phyloP scores from a whole-genome alignment of 2,797 vertebrate species.

The Anniella stebbinsi region DNA sequence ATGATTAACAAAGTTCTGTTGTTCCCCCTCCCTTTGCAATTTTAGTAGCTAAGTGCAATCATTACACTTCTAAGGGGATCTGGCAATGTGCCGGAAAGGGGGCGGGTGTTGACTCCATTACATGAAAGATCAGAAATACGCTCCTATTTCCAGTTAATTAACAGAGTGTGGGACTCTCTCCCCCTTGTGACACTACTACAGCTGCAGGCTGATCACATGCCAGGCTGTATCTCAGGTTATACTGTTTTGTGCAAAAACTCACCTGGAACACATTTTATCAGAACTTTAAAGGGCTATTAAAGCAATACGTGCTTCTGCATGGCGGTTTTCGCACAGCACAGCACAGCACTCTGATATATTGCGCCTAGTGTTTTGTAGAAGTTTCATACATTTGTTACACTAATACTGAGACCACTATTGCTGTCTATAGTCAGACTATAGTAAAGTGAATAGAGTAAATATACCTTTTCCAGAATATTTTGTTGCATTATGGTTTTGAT shows the following conservation, averaged over 20 bases:
- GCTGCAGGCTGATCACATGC: slow-evolving; percentile 23
- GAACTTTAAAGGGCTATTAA: slow-evolving; percentile 16
- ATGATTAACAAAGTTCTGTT: background rate
- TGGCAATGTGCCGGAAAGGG: slow-evolving; percentile 20
- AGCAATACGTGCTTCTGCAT: background rate
- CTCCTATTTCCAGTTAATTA: slow-evolving; percentile 35
- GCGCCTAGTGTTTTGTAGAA: slow-evolving; percentile 6
- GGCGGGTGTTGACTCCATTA: slow-evolving; percentile 20
- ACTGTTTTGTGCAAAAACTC: slow-evolving; percentile 12
- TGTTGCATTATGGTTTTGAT: background rate
- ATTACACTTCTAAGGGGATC: slow-evolving; percentile 8
- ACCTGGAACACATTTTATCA: slow-evolving; percentile 22
- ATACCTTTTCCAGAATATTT: background rate
- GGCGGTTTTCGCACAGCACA: slow-evolving; percentile 26
- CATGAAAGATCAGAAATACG: slow-evolving; percentile 13
- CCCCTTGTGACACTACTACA: slow-evolving; percentile 32
- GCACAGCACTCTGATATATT: background rate
- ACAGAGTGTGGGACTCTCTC: slow-evolving; percentile 17
- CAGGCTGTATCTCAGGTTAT: background rate
- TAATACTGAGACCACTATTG: background rate
- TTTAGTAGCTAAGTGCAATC: slow-evolving; percentile 27
- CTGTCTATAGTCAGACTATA: background rate
- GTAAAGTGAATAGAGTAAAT: background rate
- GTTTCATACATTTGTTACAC: background rate
- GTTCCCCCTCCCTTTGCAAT: slow-evolving; percentile 31